A percentile compares a stretch with the other conserved stretches of the same genome.
These are phyloP conservation scores for Panagrolaimus sp. DNA, from an alignment of 1,140 invertebrate species.

Conservation along the genomic window DNA sequence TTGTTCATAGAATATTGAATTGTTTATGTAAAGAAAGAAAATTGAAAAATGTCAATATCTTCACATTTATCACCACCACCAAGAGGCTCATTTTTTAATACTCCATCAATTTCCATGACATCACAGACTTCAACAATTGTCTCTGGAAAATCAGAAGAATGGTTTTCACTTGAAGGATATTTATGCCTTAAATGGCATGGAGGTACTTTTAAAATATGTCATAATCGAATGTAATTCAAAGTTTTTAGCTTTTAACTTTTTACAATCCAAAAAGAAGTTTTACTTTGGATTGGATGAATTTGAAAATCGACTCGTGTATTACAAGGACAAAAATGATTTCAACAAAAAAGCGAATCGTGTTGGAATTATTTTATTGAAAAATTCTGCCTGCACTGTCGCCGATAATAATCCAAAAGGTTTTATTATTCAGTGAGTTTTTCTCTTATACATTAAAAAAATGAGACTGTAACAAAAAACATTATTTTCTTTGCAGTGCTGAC, in stretches of 20 bases:
- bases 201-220: no score
- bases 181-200: constrained; percentile 31
- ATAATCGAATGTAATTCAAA: background rate
- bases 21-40: no score
- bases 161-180: constrained; percentile 47
- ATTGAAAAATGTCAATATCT: no score
- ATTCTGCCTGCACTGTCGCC: constrained; percentile 32
- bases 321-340: constrained; percentile 48
- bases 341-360: constrained; percentile 40
- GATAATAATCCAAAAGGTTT: constrained; percentile 41
- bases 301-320: constrained; percentile 45
- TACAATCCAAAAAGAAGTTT: constrained; percentile 42
- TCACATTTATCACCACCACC: no score
- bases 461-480: background rate
- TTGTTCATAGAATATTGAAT: no score
- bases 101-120: no score
- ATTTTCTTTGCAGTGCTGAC: constrained; percentile 17
- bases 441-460: background rate
- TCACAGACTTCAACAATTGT: background rate
- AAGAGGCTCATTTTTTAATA: no score
- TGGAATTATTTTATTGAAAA: constrained; percentile 37
- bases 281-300: constrained; percentile 54
- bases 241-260: constrained; percentile 47
- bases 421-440: constrained; percentile 49
- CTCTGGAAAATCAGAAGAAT: constrained; percentile 29